Base-by-base conservation (phyloP, 2,113 vertebrate genomes). In the Actinemys pallida region DNA sequence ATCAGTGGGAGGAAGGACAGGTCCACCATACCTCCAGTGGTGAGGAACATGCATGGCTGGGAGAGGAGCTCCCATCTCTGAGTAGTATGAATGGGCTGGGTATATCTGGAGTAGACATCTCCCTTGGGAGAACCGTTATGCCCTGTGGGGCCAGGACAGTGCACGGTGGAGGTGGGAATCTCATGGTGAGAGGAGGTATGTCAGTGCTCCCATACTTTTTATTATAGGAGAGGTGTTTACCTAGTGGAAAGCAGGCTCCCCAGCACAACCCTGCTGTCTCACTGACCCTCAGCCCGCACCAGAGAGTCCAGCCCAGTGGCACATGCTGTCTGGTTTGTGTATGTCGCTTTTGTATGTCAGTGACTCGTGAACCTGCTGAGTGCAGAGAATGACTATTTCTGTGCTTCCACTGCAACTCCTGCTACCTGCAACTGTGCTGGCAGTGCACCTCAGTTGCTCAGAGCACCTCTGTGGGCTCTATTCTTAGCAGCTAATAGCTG, bases 401-500 rank as follows among this genome's bases (percentile, higher is more conserved):
- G 85, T 59, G 89, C 92, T 82, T 72, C 89, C 57, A 10, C 92
- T 49, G 93, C 94, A 59, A 89, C 81, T 90, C 84, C 92, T 0
- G 80, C 95, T 95, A 10, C 84, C 96, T 92, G 93, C 82, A 59
- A 16, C 88, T 86, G 59, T 4, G 76, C 93, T 57, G 39, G 27
- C 88, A 90, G 92, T 1, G 75, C 89, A 90, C 93, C 93, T 92
- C 93, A 56, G 47, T 93, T 80, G 24, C 5, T 56, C 81, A 13
- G 89, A 24, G 84, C 95, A 93, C 84, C 95, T 94, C 84, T 69
- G 35, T 86, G 59, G 24, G 62, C 95, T 90, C 96, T 97, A 93
- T 97, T 97, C 93, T 96, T 97, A 97, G 96, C 88, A 89, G 88
- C 95, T 95, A 95, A 97, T 92, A 95, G 95, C 96, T 90, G 92